Percentiles rank a stretch among this genome's conserved stretches.
phyloP scores from a whole-genome alignment of 1,140 invertebrate genomes.

The Oryzaephilus surinamensis region DNA sequence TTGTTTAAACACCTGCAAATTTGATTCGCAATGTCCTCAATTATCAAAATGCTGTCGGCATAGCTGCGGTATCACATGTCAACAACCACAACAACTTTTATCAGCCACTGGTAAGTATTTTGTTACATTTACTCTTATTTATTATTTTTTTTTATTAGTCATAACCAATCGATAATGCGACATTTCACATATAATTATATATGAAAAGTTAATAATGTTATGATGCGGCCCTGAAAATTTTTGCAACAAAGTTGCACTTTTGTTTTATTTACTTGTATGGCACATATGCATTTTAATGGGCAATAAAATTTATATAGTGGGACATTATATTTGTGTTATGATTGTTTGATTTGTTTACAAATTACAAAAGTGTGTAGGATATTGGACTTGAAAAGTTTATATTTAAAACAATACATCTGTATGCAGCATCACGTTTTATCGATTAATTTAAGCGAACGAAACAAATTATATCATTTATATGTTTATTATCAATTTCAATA shows the following conservation, averaged over 20 bases:
- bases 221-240: no score
- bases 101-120: constrained; percentile 24
- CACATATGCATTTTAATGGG: no score
- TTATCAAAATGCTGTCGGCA: constrained; percentile 54
- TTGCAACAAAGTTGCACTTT: no score
- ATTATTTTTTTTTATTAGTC: background rate
- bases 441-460: no score
- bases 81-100: constrained; percentile 44
- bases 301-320: constrained; percentile 5
- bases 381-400: no score
- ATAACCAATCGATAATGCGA: constrained; percentile 1
- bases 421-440: background rate
- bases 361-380: background rate
- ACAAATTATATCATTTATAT: no score
- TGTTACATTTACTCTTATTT: constrained; percentile 1
- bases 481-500: no score
- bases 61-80: constrained; percentile 52
- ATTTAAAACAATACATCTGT: no score
- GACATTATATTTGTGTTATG: background rate
- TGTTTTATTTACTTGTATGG: no score
- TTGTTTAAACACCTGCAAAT: constrained; percentile 48
- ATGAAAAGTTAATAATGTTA: background rate
- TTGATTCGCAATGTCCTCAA: constrained; percentile 51
- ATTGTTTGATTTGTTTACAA: background rate
- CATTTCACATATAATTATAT: constrained; percentile 1